These are phyloP conservation scores for Porites lobata DNA, from an alignment of 92 coral and sea anemone species.

Conservation along the genomic window DNA sequence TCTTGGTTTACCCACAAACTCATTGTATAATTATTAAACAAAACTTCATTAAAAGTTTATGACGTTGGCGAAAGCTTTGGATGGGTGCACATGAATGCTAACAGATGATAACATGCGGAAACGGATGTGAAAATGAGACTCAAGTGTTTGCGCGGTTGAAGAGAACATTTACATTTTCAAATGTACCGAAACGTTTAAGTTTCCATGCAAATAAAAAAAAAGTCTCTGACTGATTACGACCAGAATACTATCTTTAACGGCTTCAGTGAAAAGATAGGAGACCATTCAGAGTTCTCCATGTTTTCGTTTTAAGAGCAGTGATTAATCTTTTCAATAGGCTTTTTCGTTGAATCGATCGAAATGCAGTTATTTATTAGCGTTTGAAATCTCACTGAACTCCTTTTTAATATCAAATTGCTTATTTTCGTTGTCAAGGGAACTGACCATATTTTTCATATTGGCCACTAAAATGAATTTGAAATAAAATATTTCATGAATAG, in stretches of 20 bases:
- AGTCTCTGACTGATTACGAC: too few species aligned
- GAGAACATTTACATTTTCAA: too few species aligned
- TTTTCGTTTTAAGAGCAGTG: too few species aligned
- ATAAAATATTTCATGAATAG: constrained; percentile 4
- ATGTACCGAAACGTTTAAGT: too few species aligned
- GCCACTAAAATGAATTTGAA: not conserved
- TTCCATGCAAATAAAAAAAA: too few species aligned
- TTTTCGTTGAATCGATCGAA: not conserved
- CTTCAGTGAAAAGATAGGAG: too few species aligned
- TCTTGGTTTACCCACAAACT: constrained; percentile 11
- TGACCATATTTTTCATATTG: not conserved
- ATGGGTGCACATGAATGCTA: too few species aligned
- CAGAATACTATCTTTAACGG: too few species aligned
- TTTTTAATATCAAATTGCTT: constrained; percentile 19
- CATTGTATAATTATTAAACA: not conserved
- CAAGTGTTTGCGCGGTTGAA: too few species aligned
- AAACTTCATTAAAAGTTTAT: constrained; percentile 16
- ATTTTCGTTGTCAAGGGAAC: constrained; percentile 39
- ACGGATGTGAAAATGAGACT: too few species aligned
- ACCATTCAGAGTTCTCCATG: too few species aligned
- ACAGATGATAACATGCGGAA: too few species aligned
- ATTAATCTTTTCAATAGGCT: not conserved
- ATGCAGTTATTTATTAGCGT: not conserved
- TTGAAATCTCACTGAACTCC: not conserved
- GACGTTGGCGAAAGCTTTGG: not conserved